Evolutionary conservation across 2,888 invertebrate species (phyloP).

Genomic region (Asteroscopus sphinx): DNA sequence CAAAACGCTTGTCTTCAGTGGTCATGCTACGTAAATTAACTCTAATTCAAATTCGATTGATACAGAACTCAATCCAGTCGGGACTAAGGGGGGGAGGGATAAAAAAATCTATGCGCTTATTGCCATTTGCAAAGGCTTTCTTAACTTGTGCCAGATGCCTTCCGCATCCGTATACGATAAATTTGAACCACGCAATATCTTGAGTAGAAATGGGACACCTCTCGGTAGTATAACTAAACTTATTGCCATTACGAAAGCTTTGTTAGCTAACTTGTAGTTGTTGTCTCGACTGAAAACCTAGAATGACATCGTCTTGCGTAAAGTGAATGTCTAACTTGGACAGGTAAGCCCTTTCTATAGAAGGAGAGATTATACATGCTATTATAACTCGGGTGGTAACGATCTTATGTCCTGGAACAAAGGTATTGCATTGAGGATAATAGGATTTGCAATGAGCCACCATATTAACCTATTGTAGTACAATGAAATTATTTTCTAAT

Average conservation of each 20-base stretch:
- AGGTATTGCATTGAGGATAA: too few species aligned
- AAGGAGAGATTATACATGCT: not conserved
- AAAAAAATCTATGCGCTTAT: too few species aligned
- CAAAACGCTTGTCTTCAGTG: too few species aligned
- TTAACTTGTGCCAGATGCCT: not conserved
- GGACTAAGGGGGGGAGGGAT: too few species aligned
- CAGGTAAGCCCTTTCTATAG: conserved; percentile 33
- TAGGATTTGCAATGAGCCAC: too few species aligned
- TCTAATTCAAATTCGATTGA: too few species aligned
- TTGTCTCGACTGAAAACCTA: conserved; percentile 12
- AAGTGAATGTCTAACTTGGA: conserved; percentile 19
- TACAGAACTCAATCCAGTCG: too few species aligned
- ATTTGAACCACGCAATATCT: not conserved
- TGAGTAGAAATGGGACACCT: conserved; percentile 10
- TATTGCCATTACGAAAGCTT: conserved; percentile 32
- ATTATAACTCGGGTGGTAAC: not conserved
- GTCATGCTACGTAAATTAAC: too few species aligned
- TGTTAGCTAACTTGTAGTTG: conserved; percentile 18
- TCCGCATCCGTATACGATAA: conserved; percentile 23
- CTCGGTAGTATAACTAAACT: conserved; percentile 13
- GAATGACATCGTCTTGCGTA: conserved; percentile 35
- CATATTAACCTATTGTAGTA: too few species aligned
- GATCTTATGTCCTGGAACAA: too few species aligned
- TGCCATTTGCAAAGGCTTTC: too few species aligned
- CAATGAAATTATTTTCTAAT: too few species aligned